Percentiles rank a stretch among this genome's conserved stretches.
These are phyloP conservation scores for Ctenosaura bakeri DNA, from an alignment of 2,797 vertebrate species.

Conservation along the genomic window DNA sequence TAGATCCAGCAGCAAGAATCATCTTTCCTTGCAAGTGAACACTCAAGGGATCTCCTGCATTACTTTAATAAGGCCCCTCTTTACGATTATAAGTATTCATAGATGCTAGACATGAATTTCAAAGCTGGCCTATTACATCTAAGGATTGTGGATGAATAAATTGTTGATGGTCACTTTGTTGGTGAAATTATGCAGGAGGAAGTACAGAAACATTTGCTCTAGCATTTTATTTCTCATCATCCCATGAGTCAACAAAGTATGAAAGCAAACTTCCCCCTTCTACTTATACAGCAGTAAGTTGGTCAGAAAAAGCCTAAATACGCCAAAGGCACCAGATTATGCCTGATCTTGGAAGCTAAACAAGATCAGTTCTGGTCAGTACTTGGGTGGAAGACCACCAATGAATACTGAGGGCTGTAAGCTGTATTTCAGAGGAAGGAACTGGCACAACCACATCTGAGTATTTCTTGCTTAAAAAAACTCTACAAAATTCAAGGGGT, in stretches of 20 bases:
- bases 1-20: constrained; percentile 33
- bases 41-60: background rate
- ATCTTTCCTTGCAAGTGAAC: constrained; percentile 42
- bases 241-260: background rate
- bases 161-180: background rate
- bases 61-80: background rate
- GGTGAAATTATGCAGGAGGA: background rate
- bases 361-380: too few relatives aligned
- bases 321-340: too few relatives aligned
- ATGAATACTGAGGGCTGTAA: too few relatives aligned
- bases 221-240: too few relatives aligned
- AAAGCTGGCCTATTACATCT: background rate
- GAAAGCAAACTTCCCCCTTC: background rate
- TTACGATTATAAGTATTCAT: background rate
- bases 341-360: too few relatives aligned
- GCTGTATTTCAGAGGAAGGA: too few relatives aligned
- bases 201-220: background rate
- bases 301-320: background rate
- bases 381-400: too few relatives aligned
- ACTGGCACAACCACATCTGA: too few relatives aligned
- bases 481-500: too few relatives aligned
- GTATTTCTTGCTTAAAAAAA: too few relatives aligned
- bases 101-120: background rate
- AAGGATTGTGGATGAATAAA: constrained; percentile 19
- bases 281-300: background rate